Base-by-base conservation (phyloP, 2,888 invertebrate genomes). In the Rhingia campestris region DNA sequence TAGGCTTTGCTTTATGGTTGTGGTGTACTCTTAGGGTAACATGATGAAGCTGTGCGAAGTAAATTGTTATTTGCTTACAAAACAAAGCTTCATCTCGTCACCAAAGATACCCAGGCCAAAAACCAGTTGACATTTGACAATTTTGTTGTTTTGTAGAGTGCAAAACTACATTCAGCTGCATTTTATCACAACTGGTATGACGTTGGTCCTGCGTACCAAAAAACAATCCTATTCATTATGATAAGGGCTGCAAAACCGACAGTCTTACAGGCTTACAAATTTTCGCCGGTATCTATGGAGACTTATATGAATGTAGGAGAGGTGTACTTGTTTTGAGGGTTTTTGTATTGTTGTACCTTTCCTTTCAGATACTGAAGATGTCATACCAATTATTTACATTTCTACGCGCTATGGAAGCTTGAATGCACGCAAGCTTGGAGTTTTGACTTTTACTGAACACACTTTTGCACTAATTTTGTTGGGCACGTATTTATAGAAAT, bases 141-240 rank as follows among this genome's bases (percentile, higher is more conserved):
- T n/a, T n/a, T 47, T 39, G 22, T 12, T 7, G 32, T n/a, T 5
- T 4, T 9, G 4, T 63, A 88, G 90, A 88, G 88, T 56, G 87
- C 86, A 10, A 86, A 88, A 77, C 33, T 90, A 9, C 39, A 88
- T 61, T 86, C 87, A 0, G 88, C 89, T 6, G 89, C 89, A 3
- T 89, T 90, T 37, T 87, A 90, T 37, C 88, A 87, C 22, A 90
- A 90, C 53, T 90, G 91, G 91, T 89, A 89, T 64, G 89, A 90
- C 7, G 91, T 90, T 0, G 86, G 89, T 75, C 73, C 86, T 7
- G 75, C 74, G 1, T 90, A 89, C 81, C 86, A 89, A 6, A 88
- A 86, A 54, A 89, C 88, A 88, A 79, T 90, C 56, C 76, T 88
- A 0, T 86, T 90, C 43, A 87, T 90, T 3, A 89, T 90, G 56